Evolutionary conservation across 2,113 vertebrate species (phyloP).

Genomic region (Thalassarche chlororhynchos): DNA sequence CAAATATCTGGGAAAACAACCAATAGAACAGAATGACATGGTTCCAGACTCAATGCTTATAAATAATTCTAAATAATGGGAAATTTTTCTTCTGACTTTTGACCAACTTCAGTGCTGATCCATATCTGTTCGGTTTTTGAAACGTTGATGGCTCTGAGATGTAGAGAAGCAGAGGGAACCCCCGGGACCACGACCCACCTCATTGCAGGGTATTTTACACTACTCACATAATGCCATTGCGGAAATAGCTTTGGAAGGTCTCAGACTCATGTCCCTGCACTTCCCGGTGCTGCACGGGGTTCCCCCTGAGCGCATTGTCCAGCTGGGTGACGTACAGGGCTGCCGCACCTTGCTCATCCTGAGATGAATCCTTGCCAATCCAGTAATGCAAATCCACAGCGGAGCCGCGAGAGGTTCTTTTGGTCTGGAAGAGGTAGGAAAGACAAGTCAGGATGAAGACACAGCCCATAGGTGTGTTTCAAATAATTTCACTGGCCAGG

Average conservation of each 20-base stretch:
- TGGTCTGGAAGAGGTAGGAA: conserved; percentile 64
- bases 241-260: conserved; percentile 89
- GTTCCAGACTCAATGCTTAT: neutral
- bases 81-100: neutral
- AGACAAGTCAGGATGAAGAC: neutral
- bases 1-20: neutral
- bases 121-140: neutral
- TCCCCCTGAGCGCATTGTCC: conserved; percentile 79
- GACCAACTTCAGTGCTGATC: neutral
- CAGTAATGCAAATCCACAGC: conserved; percentile 85
- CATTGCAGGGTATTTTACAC: accelerated
- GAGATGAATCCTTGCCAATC: conserved; percentile 84
- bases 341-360: conserved; percentile 86
- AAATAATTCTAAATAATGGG: neutral
- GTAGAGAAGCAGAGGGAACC: neutral
- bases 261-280: conserved; percentile 83
- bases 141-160: accelerated
- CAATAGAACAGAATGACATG: accelerated
- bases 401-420: conserved; percentile 18
- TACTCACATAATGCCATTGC: conserved; percentile 88
- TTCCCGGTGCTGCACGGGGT: conserved; percentile 86
- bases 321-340: conserved; percentile 85
- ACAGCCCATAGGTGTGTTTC: neutral
- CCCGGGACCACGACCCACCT: neutral
- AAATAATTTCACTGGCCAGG: neutral